Evolutionary conservation across 1,140 invertebrate genomes (phyloP).

Genomic region (Camponotus vicinus): DNA sequence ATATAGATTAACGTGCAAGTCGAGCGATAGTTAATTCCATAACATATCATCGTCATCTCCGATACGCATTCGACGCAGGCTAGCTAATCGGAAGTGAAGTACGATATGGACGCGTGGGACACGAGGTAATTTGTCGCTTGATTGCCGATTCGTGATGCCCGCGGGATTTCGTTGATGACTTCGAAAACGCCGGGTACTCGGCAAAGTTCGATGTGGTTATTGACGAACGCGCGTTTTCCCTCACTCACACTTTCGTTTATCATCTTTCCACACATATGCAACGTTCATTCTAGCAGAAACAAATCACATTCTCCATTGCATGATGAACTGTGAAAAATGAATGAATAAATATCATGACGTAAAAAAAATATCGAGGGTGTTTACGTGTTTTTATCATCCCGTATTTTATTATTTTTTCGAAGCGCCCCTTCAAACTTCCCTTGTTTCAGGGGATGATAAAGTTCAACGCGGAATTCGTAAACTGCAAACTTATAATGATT

Average conservation of each 20-base stretch:
- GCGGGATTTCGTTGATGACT: conserved; percentile 67
- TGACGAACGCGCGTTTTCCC: conserved; percentile 58
- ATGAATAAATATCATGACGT: background rate
- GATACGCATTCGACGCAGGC: conserved; percentile 46
- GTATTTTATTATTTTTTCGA: background rate
- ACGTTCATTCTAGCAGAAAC: background rate
- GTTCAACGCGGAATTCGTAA: background rate
- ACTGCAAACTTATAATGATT: conserved; percentile 33
- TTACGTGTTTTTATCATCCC: too few species aligned
- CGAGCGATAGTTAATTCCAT: conserved; percentile 32
- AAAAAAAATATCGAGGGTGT: background rate
- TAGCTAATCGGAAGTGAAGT: conserved; percentile 61
- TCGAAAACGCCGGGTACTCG: conserved; percentile 58
- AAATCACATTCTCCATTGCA: background rate
- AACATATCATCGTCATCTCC: conserved; percentile 39
- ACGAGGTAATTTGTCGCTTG: conserved; percentile 79
- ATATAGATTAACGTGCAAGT: background rate
- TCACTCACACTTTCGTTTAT: background rate
- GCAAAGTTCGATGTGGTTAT: conserved; percentile 71
- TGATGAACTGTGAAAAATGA: background rate
- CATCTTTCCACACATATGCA: background rate
- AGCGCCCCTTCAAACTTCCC: background rate
- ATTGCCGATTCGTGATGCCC: conserved; percentile 73
- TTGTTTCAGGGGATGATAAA: background rate
- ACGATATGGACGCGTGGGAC: conserved; percentile 54